Evolutionary conservation across 2,888 invertebrate genomes (phyloP), one percentile per base, ranked within the genome.

Genomic region (Spicauda simplicius): DNA sequence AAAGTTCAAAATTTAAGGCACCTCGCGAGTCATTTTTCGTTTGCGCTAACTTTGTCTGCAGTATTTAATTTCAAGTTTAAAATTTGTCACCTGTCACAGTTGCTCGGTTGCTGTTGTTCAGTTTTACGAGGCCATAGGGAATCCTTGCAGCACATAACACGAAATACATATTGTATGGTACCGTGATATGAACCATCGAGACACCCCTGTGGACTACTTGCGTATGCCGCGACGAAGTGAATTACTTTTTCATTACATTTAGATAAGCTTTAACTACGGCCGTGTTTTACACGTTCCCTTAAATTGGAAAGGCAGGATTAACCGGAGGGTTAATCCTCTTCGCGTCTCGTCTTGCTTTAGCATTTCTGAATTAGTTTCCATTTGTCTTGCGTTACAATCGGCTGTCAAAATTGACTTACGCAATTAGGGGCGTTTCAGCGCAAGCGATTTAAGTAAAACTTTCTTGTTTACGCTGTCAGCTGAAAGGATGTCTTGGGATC

Each of bases 361-460:
- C 12, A 5, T 65, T 58, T 25, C 25, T 25, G 25, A 5, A 52
- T 57, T 57, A 64, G 63, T 82, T 85, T 80, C 76, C 83, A 80
- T 82, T 79, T 71, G 69, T 68, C 71, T 71, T 76, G 8, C 33
- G 25, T 25, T 33, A 81, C 80, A 82, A 84, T 82, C 80, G 82
- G 75, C 80, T 84, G 86, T 85, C 85, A 86, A 81, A 85, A 83
- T 83, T 80, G 80, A 84, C 81, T 83, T 70, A 67, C 76, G 80
- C 83, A 85, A 87, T 88, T 87, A 87, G 76, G 79, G 77, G 74
- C 75, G 76, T 76, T 74, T 75, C 78, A 77, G 81, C 77, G 77
- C 81, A 84, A 84, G 80, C 80, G 77, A 83, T 86, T 84, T 82
- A 80, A 80, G 79, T 77, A 78, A 82, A 85, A 88, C 78, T 87